Base-by-base conservation (phyloP, 2,113 vertebrate genomes). In the Elephantulus edwardii region DNA sequence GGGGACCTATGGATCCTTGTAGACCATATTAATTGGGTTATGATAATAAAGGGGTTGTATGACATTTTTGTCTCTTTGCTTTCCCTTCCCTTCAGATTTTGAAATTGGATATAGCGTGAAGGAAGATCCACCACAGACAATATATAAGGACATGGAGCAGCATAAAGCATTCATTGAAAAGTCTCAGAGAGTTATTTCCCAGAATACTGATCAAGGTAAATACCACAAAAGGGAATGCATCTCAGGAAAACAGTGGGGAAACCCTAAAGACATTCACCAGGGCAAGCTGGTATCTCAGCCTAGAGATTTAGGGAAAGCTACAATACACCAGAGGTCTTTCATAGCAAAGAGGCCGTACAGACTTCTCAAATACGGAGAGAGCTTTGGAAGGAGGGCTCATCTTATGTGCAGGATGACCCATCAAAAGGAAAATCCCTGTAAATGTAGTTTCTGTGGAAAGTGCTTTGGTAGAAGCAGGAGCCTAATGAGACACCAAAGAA, bases 401-500 rank as follows among this genome's bases (percentile, higher is more conserved):
- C 87, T 96, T 11, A 48, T 89, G 74, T 95, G 95, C 81, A 94
- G 95, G 16, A 64, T 89, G 58, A 81, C 85, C n/a, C 96, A 95
- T 78, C 96, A 94, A 28, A 97, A 96, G 85, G 96, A 97, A 83
- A 96, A 95, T 8, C 94, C 97, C 2, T 95, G 83, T 2, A 88
- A 95, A 60, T 96, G 96, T 40, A 60, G 83, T 42, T 78, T 96
- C 68, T 97, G 96, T 50, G 94, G 92, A 12, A 97, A 97, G 85
- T 83, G 91, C 76, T 97, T 97, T 46, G 93, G 95, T 14, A 95
- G 93, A 50, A 96, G 95, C 87, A 94, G 95, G 30, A 96, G 96
- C 89, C 93, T 97, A n/a, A 94, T 96, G 60, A 93, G 95, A 88
- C 97, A 97, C 72, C 96, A 97, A 68, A 96, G 96, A 87, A 96